Evolutionary conservation across 2,113 vertebrate genomes (phyloP).

Genomic region (Tetrao urogallus): DNA sequence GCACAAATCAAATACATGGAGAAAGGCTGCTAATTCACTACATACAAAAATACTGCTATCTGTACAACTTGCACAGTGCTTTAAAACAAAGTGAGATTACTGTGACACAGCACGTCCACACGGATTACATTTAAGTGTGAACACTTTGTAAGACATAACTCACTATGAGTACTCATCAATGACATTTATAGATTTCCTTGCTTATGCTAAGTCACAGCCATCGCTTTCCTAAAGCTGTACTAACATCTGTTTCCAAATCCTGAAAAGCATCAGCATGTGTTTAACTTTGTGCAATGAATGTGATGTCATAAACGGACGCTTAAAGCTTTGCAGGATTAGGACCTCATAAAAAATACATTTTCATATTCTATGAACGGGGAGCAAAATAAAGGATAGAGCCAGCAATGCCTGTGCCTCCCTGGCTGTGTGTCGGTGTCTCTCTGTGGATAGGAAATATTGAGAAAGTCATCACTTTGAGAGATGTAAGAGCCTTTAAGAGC

Average conservation of each 20-base stretch:
- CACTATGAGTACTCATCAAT: background rate
- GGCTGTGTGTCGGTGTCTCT: background rate
- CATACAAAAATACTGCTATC: background rate
- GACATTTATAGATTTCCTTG: background rate
- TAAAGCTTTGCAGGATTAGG: background rate
- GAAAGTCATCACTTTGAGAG: background rate
- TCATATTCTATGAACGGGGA: background rate
- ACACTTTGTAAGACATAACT: background rate
- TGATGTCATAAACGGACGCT: background rate
- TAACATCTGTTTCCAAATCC: background rate
- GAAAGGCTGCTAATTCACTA: background rate
- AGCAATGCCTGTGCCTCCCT: background rate
- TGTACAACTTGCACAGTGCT: background rate
- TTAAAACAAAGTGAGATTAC: background rate
- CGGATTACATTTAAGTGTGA: background rate
- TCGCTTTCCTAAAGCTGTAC: background rate
- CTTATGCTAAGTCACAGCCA: background rate
- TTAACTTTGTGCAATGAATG: background rate
- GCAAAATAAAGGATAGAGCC: background rate
- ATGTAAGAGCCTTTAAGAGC: background rate
- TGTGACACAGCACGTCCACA: fast-evolving
- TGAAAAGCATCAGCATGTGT: background rate
- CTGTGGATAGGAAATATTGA: background rate
- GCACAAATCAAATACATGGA: background rate
- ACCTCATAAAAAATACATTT: background rate